Evolutionary conservation across 2,113 vertebrate species (phyloP).

Genomic region (Sylvilagus bachmani): DNA sequence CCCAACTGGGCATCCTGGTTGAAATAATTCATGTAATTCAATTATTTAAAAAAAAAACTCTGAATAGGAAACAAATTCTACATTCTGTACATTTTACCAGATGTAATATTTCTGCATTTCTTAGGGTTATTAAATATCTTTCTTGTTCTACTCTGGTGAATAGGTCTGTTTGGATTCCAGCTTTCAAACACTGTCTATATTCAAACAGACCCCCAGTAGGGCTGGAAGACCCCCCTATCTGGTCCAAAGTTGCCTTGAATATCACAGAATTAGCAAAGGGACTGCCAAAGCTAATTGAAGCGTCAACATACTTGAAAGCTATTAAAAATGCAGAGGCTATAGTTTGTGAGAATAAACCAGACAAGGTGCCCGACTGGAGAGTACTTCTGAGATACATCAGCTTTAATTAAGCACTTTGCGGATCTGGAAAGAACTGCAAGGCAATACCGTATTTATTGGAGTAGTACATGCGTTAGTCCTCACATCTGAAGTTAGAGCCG

Average conservation of each 20-base stretch:
- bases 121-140: not conserved
- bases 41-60: not conserved
- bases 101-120: not conserved
- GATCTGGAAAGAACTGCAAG: constrained; percentile 16
- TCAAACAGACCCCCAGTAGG: not conserved
- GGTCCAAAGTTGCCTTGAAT: not conserved
- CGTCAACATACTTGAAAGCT: not conserved
- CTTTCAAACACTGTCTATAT: not conserved
- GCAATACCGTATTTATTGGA: not conserved
- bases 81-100: not conserved
- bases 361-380: not conserved
- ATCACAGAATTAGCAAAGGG: constrained; percentile 21
- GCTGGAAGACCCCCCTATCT: not conserved
- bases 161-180: not conserved
- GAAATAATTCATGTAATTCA: not conserved
- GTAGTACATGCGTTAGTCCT: not conserved
- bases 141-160: not conserved
- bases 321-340: not conserved
- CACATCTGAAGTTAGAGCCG: not conserved
- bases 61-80: not conserved
- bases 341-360: not conserved
- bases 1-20: not conserved
- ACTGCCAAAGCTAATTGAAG: constrained; percentile 21
- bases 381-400: not conserved
- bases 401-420: not conserved